Evolutionary conservation across 2,888 invertebrate genomes (phyloP).

Genomic region (Lycaena phlaeas): DNA sequence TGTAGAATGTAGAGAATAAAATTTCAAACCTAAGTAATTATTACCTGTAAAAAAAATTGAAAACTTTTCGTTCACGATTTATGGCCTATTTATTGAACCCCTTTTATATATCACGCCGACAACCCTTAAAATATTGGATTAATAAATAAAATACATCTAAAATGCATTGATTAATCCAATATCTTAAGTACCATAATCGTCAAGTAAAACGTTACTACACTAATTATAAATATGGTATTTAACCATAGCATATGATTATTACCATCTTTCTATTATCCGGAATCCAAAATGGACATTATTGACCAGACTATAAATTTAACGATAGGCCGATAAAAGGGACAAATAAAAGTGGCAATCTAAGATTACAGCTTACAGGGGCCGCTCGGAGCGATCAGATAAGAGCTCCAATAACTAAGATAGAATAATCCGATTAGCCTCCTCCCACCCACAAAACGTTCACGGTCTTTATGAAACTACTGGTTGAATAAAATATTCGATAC

Average conservation of each 20-base stretch:
- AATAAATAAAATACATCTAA: no score
- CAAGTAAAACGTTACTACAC: no score
- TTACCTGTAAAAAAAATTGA: no score
- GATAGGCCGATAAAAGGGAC: constrained; percentile 10
- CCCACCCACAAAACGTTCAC: constrained; percentile 35
- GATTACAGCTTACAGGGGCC: constrained; percentile 11
- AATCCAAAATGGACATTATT: background rate
- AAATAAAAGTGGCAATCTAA: constrained; percentile 10
- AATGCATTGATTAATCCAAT: no score
- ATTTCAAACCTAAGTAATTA: no score
- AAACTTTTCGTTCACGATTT: no score
- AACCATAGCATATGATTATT: background rate
- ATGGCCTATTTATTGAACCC: no score
- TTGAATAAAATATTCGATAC: constrained; percentile 9
- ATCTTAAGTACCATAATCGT: no score
- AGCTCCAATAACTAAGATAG: constrained; percentile 36
- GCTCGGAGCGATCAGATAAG: constrained; percentile 19
- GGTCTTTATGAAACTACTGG: constrained; percentile 34
- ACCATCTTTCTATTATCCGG: background rate
- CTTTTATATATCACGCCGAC: no score
- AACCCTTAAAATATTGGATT: no score
- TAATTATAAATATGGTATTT: background rate
- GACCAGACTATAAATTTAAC: constrained; percentile 7
- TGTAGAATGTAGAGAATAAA: no score
- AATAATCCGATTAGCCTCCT: constrained; percentile 44